These are phyloP conservation scores for Agrochola litura DNA, from an alignment of 2,888 invertebrate genomes.

Conservation along the genomic window DNA sequence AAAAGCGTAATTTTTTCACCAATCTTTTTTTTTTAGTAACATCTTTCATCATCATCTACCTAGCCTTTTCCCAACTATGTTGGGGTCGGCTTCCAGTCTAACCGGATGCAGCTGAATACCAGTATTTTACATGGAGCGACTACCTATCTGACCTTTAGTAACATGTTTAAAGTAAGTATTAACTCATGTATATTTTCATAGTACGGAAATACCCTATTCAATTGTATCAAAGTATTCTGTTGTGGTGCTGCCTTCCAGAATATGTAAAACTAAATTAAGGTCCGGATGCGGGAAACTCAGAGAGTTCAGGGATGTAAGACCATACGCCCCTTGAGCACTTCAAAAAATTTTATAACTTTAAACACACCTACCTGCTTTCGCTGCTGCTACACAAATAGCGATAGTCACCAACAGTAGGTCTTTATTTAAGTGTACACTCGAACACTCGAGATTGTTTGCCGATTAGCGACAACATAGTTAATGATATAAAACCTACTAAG, in stretches of 20 bases:
- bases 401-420: not conserved
- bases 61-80: too few relatives aligned
- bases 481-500: not conserved
- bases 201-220: not conserved
- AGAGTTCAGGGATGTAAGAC: not conserved
- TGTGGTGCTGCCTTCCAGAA: not conserved
- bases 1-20: too few relatives aligned
- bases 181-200: not conserved
- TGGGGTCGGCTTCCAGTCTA: too few relatives aligned
- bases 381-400: conserved; percentile 9
- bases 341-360: not conserved
- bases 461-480: not conserved
- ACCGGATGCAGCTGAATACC: too few relatives aligned
- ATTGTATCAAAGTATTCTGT: not conserved
- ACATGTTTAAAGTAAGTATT: not conserved
- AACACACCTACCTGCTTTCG: conserved; percentile 10
- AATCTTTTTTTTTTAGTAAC: too few relatives aligned
- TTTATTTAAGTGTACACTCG: conserved; percentile 11
- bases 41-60: too few relatives aligned
- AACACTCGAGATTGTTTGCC: conserved; percentile 7
- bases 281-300: not conserved
- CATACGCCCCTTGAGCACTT: not conserved
- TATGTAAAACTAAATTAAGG: not conserved
- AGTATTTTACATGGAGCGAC: too few relatives aligned
- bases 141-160: too few relatives aligned